These are phyloP conservation scores for Fukomys damarensis DNA, from an alignment of 2,113 vertebrate genomes.

Conservation along the genomic window DNA sequence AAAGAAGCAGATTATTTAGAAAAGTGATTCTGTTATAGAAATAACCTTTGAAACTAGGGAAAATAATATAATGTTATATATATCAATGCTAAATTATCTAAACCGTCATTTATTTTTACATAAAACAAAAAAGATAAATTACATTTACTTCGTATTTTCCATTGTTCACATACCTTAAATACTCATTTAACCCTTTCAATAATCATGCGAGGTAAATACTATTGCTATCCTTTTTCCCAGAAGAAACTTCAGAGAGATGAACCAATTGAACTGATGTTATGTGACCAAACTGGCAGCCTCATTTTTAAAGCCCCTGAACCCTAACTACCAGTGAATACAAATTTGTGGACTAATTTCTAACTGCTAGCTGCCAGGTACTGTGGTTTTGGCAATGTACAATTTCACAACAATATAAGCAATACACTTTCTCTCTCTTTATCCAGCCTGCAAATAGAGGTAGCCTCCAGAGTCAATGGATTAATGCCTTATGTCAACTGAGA, in stretches of 20 bases:
- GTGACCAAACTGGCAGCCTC: background rate
- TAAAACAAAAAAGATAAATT: background rate
- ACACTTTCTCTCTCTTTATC: background rate
- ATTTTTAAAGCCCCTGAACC: background rate
- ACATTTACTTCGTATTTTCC: background rate
- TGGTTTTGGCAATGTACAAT: background rate
- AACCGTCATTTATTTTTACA: background rate
- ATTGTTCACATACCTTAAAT: background rate
- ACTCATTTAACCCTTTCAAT: background rate
- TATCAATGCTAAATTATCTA: background rate
- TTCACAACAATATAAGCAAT: background rate
- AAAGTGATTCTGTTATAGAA: background rate
- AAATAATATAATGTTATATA: background rate
- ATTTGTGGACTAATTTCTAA: background rate
- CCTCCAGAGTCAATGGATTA: constrained; percentile 3
- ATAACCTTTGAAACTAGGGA: background rate
- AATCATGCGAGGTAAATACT: background rate
- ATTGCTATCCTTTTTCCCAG: background rate
- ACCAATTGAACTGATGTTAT: background rate
- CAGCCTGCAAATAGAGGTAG: background rate
- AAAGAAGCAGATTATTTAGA: background rate
- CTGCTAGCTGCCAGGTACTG: background rate
- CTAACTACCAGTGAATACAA: background rate
- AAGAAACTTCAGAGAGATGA: background rate
- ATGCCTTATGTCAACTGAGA: constrained; percentile 1